These are phyloP conservation scores for Numenius phaeopus DNA, from an alignment of 2,797 vertebrate species.

Conservation along the genomic window DNA sequence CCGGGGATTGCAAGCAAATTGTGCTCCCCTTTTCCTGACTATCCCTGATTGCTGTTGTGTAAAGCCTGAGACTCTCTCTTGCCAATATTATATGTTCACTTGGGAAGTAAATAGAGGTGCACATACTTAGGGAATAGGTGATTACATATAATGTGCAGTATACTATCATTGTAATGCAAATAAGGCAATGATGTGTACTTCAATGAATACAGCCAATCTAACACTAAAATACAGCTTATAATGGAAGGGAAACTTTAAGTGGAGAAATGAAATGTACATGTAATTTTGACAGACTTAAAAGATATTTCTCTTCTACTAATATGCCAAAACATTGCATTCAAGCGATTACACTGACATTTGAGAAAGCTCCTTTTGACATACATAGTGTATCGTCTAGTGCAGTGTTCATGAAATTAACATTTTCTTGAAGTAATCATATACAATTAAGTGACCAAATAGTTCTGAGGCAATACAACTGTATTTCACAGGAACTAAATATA, in stretches of 20 bases:
- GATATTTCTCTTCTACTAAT: slow-evolving; percentile 29
- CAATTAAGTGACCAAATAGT: slow-evolving; percentile 81
- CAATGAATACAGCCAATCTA: slow-evolving; percentile 53
- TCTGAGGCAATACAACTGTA: slow-evolving; percentile 80
- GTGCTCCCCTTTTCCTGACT: not conserved
- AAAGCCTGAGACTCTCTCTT: not conserved
- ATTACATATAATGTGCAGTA: not conserved
- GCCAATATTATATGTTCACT: not conserved
- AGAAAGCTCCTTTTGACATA: slow-evolving; percentile 56
- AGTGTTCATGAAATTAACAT: slow-evolving; percentile 76
- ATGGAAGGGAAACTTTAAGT: slow-evolving; percentile 23
- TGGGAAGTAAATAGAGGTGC: slow-evolving; percentile 15
- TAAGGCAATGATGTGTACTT: not conserved
- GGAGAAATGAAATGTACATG: slow-evolving; percentile 39
- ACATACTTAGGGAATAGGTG: not conserved
- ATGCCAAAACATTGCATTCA: slow-evolving; percentile 46
- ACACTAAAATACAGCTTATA: slow-evolving; percentile 29
- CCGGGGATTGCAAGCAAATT: not conserved
- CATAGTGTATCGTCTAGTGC: slow-evolving; percentile 65
- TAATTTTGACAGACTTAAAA: slow-evolving; percentile 60
- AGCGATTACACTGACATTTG: slow-evolving; percentile 52
- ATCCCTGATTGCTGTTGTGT: not conserved
- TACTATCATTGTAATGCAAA: slow-evolving; percentile 49
- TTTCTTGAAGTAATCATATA: slow-evolving; percentile 79
- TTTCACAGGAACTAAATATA: slow-evolving; percentile 81